Percentiles rank a stretch among this genome's conserved stretches.
phyloP scores from a whole-genome alignment of 1,140 invertebrate genomes.

The Brachystomella parvula region DNA sequence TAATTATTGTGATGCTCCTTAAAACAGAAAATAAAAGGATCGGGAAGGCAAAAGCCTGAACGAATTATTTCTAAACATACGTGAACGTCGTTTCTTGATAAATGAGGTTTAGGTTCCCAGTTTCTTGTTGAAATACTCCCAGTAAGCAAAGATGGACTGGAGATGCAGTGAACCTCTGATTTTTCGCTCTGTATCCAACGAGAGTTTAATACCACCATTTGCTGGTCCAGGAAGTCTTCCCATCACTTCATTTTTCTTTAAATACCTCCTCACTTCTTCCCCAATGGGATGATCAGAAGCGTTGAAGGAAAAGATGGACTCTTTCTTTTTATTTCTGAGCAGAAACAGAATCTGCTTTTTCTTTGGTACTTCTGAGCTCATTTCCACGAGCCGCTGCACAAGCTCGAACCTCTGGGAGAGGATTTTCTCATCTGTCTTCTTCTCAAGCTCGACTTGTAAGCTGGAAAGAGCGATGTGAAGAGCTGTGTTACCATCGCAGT shows the following conservation, averaged over 20 bases:
- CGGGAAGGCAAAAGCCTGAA: too few relatives aligned
- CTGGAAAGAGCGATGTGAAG: background rate
- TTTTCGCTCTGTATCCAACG: background rate
- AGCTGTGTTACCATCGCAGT: background rate
- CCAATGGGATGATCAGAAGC: too few relatives aligned
- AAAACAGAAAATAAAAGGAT: too few relatives aligned
- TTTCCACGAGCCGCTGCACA: background rate
- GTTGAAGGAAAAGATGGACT: background rate
- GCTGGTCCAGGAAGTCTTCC: too few relatives aligned
- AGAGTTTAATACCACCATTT: too few relatives aligned
- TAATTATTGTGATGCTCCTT: too few relatives aligned
- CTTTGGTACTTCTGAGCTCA: background rate
- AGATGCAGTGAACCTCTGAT: background rate
- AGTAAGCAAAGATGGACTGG: background rate
- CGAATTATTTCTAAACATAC: too few relatives aligned
- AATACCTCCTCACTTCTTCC: too few relatives aligned
- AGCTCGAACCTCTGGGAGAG: background rate
- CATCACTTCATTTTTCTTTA: too few relatives aligned
- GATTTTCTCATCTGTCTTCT: background rate
- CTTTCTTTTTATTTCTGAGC: background rate
- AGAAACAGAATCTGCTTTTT: background rate
- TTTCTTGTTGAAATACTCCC: background rate
- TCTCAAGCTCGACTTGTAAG: background rate
- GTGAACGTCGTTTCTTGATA: too few relatives aligned
- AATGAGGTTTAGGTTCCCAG: too few relatives aligned